Conservation (phyloP, 2,888 invertebrate species). For the Cataglyphis rosenhaueri region DNA sequence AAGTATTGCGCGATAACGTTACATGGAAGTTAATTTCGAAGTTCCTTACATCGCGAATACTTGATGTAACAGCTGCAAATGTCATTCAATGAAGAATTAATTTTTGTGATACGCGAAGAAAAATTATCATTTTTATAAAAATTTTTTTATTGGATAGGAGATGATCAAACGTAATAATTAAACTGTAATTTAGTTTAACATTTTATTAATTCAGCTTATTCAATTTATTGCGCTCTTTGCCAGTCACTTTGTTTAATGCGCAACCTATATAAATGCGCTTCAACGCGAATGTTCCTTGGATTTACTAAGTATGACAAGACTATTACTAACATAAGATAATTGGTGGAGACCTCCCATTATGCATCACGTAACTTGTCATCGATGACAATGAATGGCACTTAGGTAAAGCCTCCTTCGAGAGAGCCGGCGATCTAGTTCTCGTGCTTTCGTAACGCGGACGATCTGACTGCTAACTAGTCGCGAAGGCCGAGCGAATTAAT, state of each 20-base stretch:
- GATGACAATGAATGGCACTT: conserved; percentile 21
- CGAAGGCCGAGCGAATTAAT: conserved; percentile 31
- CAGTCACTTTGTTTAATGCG: neutral
- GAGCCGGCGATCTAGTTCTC: conserved; percentile 22
- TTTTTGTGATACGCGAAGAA: neutral
- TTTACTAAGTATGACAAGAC: conserved; percentile 5
- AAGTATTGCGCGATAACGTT: neutral
- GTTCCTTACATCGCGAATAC: neutral
- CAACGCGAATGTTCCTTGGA: neutral
- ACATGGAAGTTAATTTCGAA: neutral
- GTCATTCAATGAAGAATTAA: neutral
- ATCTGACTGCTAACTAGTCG: neutral
- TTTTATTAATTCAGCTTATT: neutral
- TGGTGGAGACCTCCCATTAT: conserved; percentile 41
- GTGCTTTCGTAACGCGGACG: conserved; percentile 10
- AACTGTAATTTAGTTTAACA: neutral
- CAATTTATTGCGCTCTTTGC: neutral
- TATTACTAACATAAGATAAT: conserved; percentile 31
- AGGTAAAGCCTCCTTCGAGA: neutral
- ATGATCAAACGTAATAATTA: neutral
- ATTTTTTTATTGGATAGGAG: neutral
- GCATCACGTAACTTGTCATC: conserved; percentile 18
- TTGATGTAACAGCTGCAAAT: neutral
- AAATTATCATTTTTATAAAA: neutral
- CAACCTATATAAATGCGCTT: neutral